These are phyloP conservation scores for Acromyrmex charruanus DNA, from an alignment of 1,140 invertebrate species.

Conservation along the genomic window DNA sequence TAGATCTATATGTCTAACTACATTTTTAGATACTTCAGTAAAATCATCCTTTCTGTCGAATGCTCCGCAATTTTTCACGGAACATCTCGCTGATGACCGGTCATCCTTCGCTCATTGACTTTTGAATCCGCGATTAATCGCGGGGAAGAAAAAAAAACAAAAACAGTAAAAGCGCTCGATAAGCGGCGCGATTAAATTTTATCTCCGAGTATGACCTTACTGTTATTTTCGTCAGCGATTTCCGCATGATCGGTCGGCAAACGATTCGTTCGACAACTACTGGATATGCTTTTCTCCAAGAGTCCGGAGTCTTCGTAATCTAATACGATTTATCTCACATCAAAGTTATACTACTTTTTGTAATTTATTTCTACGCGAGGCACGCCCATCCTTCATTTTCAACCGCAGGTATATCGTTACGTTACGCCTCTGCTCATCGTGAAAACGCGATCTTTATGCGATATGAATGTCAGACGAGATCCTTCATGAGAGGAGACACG, in stretches of 20 bases:
- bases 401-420: not conserved
- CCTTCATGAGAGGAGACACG: not conserved
- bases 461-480: conserved; percentile 2
- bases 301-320: not conserved
- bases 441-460: not conserved
- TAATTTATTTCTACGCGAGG: not conserved
- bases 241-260: not conserved
- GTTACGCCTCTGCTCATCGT: not conserved
- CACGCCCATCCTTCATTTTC: not conserved
- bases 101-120: conserved; percentile 36
- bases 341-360: not conserved
- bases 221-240: conserved; percentile 41
- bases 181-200: conserved; percentile 54
- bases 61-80: not conserved
- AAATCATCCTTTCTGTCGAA: not conserved
- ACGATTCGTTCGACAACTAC: not conserved
- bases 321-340: not conserved
- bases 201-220: conserved; percentile 28
- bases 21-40: no score
- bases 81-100: not conserved
- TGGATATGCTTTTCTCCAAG: not conserved
- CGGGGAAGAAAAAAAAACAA: not conserved
- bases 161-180: not conserved
- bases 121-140: conserved; percentile 54
- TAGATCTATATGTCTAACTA: no score